Evolutionary conservation across 2,797 vertebrate genomes (phyloP), one percentile per base, ranked within the genome.

Genomic region (Rhinichthys osculus): DNA sequence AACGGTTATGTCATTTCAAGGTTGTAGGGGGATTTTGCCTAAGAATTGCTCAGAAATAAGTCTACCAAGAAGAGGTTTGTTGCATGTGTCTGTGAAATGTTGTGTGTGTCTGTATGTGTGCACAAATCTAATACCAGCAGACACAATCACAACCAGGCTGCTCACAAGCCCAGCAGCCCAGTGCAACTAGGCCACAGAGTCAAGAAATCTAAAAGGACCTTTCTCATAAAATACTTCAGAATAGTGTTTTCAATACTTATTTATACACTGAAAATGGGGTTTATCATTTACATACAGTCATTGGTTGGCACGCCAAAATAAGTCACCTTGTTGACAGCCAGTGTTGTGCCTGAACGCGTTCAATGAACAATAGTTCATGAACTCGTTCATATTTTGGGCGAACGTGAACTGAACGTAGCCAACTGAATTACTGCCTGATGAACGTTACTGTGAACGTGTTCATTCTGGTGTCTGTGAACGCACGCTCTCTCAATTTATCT

Each of bases 101-200:
- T 82, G 17, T 77, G 50, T 38, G 47, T 89, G 86, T 85, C 13
- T 50, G 14, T 50, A 14, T 47, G 47, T 89, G 87, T 84, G n/a
- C 52, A 83, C 54, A 73, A 30, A 50, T 74, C 21, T 42, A 82
- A 47, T 82, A 73, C 52, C 40, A 17, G 54, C n/a, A 64, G 40
- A 50, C 54, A 64, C 27, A 50, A 71, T 83, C 54, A 64, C 81
- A 84, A 52, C 47, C 73, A 69, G 62, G 57, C 16, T 76, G 30
- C 62, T 69, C 17, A 76, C 10, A 42, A 74, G 16, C 71, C 42
- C 30, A 76, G 27, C 59, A 77, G 21, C 30, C 38, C 21, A 38
- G 30, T 64, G 57, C 19, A 76, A 73, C 50, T 40, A 40, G 50
- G 50, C 9, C 33, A 42, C 2, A 30, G 69, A 42, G n/a, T 62